Evolutionary conservation across 2,888 invertebrate species (phyloP).

Genomic region (Cataglyphis cursor): DNA sequence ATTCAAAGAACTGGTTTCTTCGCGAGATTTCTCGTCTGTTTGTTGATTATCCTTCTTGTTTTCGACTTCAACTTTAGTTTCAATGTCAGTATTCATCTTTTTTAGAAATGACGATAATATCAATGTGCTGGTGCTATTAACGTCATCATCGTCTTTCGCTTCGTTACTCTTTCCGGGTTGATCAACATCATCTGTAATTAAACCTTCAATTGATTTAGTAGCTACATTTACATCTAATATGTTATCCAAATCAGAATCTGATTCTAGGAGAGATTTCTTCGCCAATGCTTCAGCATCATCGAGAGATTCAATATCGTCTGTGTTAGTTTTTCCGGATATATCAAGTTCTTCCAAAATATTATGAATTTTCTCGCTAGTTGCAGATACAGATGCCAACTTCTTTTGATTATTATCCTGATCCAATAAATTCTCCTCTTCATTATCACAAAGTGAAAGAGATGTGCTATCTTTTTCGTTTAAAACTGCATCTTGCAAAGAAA

Average conservation of each 20-base stretch:
- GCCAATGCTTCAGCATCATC: constrained; percentile 33
- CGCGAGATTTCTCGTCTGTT: not conserved
- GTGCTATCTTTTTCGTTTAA: not conserved
- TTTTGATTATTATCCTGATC: not conserved
- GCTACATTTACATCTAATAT: not conserved
- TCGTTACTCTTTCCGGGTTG: not conserved
- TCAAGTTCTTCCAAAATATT: not conserved
- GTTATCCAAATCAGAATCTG: constrained; percentile 21
- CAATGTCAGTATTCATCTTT: too few relatives aligned
- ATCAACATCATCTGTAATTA: constrained; percentile 8
- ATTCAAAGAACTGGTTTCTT: not conserved
- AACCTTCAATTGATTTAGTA: not conserved
- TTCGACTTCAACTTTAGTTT: not conserved
- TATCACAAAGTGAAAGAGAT: not conserved
- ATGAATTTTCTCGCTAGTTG: not conserved
- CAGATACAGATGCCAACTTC: not conserved
- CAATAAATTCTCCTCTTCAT: not conserved
- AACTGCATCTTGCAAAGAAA: not conserved
- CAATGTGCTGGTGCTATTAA: constrained; percentile 28
- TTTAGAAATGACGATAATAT: not conserved
- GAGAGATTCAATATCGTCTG: not conserved
- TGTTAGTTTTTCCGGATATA: not conserved
- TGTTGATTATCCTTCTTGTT: not conserved
- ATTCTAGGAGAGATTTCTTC: constrained; percentile 18
- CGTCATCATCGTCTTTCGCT: not conserved